These are phyloP conservation scores for Mungos mungo DNA, from an alignment of 2,113 vertebrate genomes.

Conservation along the genomic window DNA sequence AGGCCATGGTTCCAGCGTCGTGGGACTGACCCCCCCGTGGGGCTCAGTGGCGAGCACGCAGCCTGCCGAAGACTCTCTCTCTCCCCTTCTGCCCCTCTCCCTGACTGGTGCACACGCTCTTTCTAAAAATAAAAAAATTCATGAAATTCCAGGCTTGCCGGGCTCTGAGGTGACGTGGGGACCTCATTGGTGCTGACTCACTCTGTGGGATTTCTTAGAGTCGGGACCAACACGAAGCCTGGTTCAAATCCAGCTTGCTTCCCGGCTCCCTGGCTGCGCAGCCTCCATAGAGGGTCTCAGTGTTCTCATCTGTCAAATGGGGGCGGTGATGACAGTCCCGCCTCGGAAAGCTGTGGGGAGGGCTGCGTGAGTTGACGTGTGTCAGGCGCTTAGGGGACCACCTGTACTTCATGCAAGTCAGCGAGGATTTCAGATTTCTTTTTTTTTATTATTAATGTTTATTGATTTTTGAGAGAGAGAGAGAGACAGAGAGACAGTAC, in stretches of 20 bases:
- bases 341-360: neutral
- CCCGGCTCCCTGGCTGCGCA: neutral
- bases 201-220: neutral
- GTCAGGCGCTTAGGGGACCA: neutral
- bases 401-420: neutral
- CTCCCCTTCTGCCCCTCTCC: too few relatives aligned
- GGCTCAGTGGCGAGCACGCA: too few relatives aligned
- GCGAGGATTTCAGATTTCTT: too few relatives aligned
- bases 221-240: neutral
- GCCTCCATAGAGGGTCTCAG: neutral
- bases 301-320: neutral
- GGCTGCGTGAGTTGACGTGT: neutral
- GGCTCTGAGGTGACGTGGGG: neutral
- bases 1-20: too few relatives aligned
- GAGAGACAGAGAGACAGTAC: too few relatives aligned
- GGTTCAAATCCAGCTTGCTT: neutral
- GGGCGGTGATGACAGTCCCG: neutral
- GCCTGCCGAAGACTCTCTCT: too few relatives aligned
- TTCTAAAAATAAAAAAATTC: neutral
- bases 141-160: neutral
- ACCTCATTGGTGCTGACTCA: neutral
- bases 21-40: too few relatives aligned
- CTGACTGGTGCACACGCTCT: too few relatives aligned
- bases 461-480: too few relatives aligned
- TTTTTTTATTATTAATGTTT: neutral